Percentiles rank a stretch among this genome's conserved stretches.
Evolutionary conservation across 2,113 vertebrate species (phyloP).

Genomic region (Micromys minutus): DNA sequence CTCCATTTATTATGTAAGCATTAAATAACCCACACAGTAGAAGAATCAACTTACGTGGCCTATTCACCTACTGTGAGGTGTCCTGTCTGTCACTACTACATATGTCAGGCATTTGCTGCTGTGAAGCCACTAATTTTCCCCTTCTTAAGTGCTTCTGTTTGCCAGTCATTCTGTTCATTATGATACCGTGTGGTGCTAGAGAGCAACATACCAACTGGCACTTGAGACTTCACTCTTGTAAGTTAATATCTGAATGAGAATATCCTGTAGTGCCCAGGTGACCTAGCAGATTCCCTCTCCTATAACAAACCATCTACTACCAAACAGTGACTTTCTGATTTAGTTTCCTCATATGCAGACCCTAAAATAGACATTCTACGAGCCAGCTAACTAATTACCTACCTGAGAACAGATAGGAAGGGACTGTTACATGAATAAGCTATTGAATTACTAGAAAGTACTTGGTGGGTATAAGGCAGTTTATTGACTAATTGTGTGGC

Average conservation of each 20-base stretch:
- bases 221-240: not conserved
- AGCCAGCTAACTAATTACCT: too few relatives aligned
- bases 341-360: not conserved
- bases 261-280: not conserved
- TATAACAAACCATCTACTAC: not conserved
- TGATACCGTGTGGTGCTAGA: not conserved
- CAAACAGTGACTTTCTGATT: not conserved
- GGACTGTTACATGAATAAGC: too few relatives aligned
- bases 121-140: not conserved
- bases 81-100: not conserved
- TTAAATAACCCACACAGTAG: not conserved
- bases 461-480: too few relatives aligned
- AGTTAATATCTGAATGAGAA: not conserved
- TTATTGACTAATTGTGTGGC: not conserved
- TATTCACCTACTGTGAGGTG: not conserved
- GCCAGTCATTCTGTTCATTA: not conserved
- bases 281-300: not conserved
- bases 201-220: not conserved
- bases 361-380: not conserved
- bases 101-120: not conserved
- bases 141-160: not conserved
- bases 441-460: too few relatives aligned
- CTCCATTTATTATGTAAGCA: rapidly evolving
- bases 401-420: too few relatives aligned
- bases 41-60: not conserved